Conservation (phyloP, 2,888 invertebrate genomes). For the Bimastos eiseni region DNA sequence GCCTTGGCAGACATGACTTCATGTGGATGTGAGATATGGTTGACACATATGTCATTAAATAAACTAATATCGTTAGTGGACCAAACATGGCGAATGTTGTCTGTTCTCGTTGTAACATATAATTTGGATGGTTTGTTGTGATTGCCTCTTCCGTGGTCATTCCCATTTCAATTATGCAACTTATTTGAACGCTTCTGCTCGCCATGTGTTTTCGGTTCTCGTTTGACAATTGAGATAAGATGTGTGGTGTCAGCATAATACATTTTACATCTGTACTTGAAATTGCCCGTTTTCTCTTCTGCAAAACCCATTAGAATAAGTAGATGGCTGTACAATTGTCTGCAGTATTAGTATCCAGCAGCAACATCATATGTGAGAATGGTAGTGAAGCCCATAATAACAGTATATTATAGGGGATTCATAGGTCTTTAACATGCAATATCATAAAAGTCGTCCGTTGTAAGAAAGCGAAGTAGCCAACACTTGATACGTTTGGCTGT, state of each 20-base stretch:
- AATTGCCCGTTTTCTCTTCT: background rate
- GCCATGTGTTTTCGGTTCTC: background rate
- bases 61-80: background rate
- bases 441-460: too few relatives aligned
- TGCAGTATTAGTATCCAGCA: background rate
- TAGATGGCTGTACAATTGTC: background rate
- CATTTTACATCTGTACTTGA: background rate
- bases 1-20: background rate
- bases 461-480: too few relatives aligned
- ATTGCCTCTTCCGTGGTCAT: background rate
- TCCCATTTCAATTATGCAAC: background rate
- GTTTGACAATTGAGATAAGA: background rate
- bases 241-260: conserved; percentile 5
- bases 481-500: too few relatives aligned
- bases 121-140: background rate
- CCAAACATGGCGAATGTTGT: background rate
- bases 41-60: background rate
- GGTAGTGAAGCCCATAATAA: too few relatives aligned
- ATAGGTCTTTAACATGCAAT: too few relatives aligned
- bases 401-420: too few relatives aligned
- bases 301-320: background rate
- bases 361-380: too few relatives aligned
- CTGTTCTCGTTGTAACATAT: conserved; percentile 13
- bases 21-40: background rate
- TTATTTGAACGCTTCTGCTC: too few relatives aligned